Evolutionary conservation across 2,797 vertebrate genomes (phyloP).

Genomic region (Silurus aristotelis): DNA sequence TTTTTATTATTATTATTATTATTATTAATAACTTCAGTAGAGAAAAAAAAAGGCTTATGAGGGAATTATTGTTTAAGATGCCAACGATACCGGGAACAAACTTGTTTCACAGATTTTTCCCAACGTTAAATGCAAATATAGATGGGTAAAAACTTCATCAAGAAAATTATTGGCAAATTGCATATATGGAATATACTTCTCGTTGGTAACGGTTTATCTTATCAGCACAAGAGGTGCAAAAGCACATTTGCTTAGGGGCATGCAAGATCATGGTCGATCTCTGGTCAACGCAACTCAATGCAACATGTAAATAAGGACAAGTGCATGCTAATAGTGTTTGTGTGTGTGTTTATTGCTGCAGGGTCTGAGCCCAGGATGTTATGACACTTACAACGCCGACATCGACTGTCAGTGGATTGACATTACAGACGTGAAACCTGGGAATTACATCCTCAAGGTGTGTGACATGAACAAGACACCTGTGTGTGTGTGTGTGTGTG

Average conservation of each 20-base stretch:
- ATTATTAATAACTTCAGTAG: not conserved
- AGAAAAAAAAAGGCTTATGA: not conserved
- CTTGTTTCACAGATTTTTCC: not conserved
- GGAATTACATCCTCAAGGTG: slow-evolving; percentile 95
- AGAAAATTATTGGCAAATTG: not conserved
- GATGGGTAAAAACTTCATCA: not conserved
- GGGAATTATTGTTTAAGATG: not conserved
- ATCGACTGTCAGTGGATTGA: slow-evolving; percentile 99
- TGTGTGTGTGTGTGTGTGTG: not conserved
- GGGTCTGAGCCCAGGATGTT: slow-evolving; percentile 97
- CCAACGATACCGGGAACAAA: not conserved
- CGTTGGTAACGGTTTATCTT: not conserved
- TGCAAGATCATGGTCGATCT: no score
- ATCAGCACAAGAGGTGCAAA: no score
- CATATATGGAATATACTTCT: not conserved
- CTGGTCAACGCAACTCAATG: not conserved
- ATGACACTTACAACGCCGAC: slow-evolving; percentile 96
- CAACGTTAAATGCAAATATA: not conserved
- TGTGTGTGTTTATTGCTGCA: slow-evolving; percentile 61
- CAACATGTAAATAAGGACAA: not conserved
- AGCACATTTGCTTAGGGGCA: no score
- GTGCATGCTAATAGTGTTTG: not conserved
- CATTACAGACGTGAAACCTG: slow-evolving; percentile 96
- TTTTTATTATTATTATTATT: no score
- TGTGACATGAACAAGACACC: not conserved